Evolutionary conservation across 2,113 vertebrate species (phyloP), one percentile per base, ranked within the genome.

Genomic region (Nansenia antarctica): DNA sequence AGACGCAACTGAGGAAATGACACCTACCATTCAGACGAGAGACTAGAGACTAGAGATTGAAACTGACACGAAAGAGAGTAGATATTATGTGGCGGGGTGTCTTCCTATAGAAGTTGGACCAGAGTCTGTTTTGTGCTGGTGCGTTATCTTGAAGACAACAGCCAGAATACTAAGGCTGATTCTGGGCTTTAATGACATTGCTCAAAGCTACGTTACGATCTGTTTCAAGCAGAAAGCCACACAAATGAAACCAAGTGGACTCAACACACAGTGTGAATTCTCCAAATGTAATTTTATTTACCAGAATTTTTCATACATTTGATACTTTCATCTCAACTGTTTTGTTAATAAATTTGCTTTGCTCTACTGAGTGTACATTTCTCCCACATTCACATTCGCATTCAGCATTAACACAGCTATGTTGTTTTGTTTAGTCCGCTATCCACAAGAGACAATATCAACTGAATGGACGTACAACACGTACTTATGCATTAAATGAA

Each of bases 211-310:
- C 22, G 31, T 9, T 68, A 8, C 29, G 49, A 62, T 18, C 34
- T 58, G 22, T 26, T 11, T n/a, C 29, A 15, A 18, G 14, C 55
- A 8, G 15, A 57, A 32, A 32, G 14, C 6, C 55, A n/a, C 42
- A 24, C 30, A 20, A 42, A 65, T n/a, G 26, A 82, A 66, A 54
- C 12, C 20, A 47, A 74, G 73, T 82, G 20, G 47, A 57, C 27
- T 79, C 59, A 31, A 57, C 34, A 76, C 32, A 70, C 67, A 59
- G n/a, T 45, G 57, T 64, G 66, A 24, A 35, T 69, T 55, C 72
- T 70, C 47, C 39, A 78, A 37, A 78, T 81, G 69, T 68, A 58
- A 59, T 72, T 82, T 85, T 84, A 82, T 81, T 80, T 71, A 5
- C 55, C 47, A 74, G n/a, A 18, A 54, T 9, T 69, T 76, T 73